Conservation (phyloP, 2,113 vertebrate genomes). For the Mirza zaza region DNA sequence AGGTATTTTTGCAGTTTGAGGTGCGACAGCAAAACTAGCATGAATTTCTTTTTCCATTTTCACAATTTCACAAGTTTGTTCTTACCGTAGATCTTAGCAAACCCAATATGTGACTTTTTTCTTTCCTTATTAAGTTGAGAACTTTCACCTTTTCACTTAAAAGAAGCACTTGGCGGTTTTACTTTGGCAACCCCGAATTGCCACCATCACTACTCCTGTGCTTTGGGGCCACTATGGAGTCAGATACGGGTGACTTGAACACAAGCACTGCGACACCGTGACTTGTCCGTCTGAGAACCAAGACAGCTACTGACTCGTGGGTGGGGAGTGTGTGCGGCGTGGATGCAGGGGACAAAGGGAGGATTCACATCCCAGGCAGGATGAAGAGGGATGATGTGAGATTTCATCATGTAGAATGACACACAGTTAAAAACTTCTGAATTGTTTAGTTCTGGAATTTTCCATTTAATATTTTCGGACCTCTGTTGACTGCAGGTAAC, state of each 20-base stretch:
- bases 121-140: background rate
- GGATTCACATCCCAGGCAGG: background rate
- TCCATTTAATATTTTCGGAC: background rate
- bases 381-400: background rate
- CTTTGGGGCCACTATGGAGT: background rate
- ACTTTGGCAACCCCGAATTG: background rate
- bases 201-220: background rate
- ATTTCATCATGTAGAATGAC: background rate
- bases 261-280: background rate
- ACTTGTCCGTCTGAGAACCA: background rate
- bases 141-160: background rate
- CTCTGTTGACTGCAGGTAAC: background rate
- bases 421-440: background rate
- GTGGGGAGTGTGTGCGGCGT: background rate
- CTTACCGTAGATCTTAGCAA: background rate
- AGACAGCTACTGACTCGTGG: background rate
- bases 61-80: background rate
- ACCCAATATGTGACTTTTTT: background rate
- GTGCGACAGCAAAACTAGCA: background rate
- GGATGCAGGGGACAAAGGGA: background rate
- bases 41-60: background rate
- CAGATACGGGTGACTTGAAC: background rate
- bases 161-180: background rate
- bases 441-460: background rate
- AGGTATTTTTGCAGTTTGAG: background rate